A percentile compares a stretch with the other conserved stretches of the same genome.
These are phyloP conservation scores for Brachionichthys hirsutus DNA, from an alignment of 2,113 vertebrate genomes.

Conservation along the genomic window DNA sequence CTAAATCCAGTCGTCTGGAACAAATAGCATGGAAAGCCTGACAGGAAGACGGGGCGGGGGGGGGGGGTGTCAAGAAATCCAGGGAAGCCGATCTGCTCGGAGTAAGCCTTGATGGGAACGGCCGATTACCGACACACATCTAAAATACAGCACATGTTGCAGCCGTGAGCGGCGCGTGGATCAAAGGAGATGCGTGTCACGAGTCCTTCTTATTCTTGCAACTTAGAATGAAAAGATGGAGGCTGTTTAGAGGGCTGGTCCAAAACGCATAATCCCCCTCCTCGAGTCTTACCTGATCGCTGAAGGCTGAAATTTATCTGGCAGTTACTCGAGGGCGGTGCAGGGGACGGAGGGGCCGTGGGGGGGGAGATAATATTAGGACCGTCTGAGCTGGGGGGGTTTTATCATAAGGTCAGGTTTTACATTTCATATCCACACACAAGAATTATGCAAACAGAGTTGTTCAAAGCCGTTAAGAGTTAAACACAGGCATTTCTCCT, in stretches of 20 bases:
- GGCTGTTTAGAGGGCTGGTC: slow-evolving; percentile 26
- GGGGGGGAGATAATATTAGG: slow-evolving; percentile 46
- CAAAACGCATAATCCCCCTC: slow-evolving; percentile 41
- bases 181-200: slow-evolving; percentile 34
- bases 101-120: slow-evolving; percentile 45
- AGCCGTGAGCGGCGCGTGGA: slow-evolving; percentile 48
- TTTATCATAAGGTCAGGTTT: slow-evolving; percentile 72
- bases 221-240: slow-evolving; percentile 28
- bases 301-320: slow-evolving; percentile 54
- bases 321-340: slow-evolving; percentile 12
- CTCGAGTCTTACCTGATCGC: slow-evolving; percentile 58
- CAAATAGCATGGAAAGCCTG: slow-evolving; percentile 63
- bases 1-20: slow-evolving; percentile 60
- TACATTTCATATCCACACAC: slow-evolving; percentile 58
- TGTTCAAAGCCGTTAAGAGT: slow-evolving; percentile 15
- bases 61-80: slow-evolving; percentile 53
- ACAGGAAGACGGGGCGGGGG: slow-evolving; percentile 47
- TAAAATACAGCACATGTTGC: slow-evolving; percentile 28
- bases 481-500: slow-evolving; percentile 5
- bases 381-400: slow-evolving; percentile 45
- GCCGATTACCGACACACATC: slow-evolving; percentile 35
- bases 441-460: slow-evolving; percentile 26
- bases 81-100: slow-evolving; percentile 45
- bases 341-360: neutral
- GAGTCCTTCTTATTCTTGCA: slow-evolving; percentile 33